phyloP scores from a whole-genome alignment of 2,888 invertebrate genomes.

The Pediacus dermestoides region DNA sequence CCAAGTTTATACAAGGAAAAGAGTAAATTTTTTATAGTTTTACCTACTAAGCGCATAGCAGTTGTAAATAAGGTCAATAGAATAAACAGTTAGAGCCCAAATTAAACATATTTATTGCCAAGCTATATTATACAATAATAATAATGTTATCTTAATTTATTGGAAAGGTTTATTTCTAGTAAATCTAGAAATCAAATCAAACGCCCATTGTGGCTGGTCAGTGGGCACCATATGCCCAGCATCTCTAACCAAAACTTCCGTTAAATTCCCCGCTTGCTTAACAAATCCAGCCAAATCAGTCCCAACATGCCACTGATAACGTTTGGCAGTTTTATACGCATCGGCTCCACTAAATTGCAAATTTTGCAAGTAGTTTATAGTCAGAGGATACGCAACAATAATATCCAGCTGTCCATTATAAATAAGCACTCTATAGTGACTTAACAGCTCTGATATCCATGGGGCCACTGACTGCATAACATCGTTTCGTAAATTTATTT shows the following conservation, averaged over 20 bases:
- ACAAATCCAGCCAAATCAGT: conserved; percentile 69
- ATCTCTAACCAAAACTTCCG: conserved; percentile 68
- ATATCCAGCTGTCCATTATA: conserved; percentile 89
- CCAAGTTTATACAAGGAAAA: conserved; percentile 77
- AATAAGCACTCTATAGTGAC: conserved; percentile 66
- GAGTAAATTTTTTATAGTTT: conserved; percentile 43
- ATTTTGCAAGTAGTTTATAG: conserved; percentile 68
- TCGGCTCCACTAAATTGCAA: conserved; percentile 64
- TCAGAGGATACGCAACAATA: conserved; percentile 79
- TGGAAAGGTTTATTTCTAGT: conserved; percentile 24
- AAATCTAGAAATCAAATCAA: conserved; percentile 58
- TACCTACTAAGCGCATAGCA: background rate
- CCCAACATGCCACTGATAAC: conserved; percentile 65
- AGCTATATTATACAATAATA: no score
- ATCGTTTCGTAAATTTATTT: conserved; percentile 25
- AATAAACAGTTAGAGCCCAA: no score
- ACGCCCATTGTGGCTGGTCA: conserved; percentile 72
- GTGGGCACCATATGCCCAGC: conserved; percentile 80
- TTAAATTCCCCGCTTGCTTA: conserved; percentile 63
- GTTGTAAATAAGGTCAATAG: conserved; percentile 6
- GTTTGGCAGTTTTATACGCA: conserved; percentile 60
- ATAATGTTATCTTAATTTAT: no score
- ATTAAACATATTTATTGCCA: no score
- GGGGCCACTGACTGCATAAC: conserved; percentile 29
- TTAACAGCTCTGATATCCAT: conserved; percentile 55